Evolutionary conservation across 2,113 vertebrate species (phyloP), one percentile per base, ranked within the genome.

Genomic region (Burhinus oedicnemus): DNA sequence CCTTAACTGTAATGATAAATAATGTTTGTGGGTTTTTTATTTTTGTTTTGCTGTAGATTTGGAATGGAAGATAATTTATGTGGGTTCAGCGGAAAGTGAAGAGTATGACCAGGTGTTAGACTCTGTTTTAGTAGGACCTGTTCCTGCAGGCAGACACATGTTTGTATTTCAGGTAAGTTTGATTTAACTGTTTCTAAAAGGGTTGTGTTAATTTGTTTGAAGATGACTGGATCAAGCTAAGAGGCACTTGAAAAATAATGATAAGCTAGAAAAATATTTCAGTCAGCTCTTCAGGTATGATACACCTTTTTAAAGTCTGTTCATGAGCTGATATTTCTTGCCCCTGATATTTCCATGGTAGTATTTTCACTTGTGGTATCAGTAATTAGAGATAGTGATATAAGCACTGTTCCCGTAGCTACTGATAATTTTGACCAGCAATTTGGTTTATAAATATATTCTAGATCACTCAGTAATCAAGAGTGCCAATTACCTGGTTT

Each of bases 11-110:
- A 60, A 81, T 15, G 15, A 87, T 81, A 62, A 91, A 9, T 83
- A 76, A 72, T n/a, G 14, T 11, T 82, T 51, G n/a, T 36, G 5
- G 49, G 36, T 38, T 26, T 38, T 14, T 51, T 30, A 6, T 40
- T 22, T 80, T 42, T 97, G 66, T 96, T 97, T 94, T 95, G 45
- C 57, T 96, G 76, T 91, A 98, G 98, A 98, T 97, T 96, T 98
- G 97, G 98, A 98, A 90, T 98, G 98, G 98, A 98, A 98, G 97
- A 98, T 98, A 92, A 98, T 98, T 95, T 98, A 98, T 60, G 98
- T 98, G 97, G 98, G 98, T 83, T 98, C 98, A 93, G 98, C 98
- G 92, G 98, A 98, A 98, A 98, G 98, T 94, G 98, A 98, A 97
- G 98, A 98, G 77, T 98, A 98, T 21, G 98, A 98, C 84, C 98